A percentile compares a stretch with the other conserved stretches of the same genome.
Evolutionary conservation across 2,888 invertebrate genomes (phyloP).

Genomic region (Gisinianus flammeolus): DNA sequence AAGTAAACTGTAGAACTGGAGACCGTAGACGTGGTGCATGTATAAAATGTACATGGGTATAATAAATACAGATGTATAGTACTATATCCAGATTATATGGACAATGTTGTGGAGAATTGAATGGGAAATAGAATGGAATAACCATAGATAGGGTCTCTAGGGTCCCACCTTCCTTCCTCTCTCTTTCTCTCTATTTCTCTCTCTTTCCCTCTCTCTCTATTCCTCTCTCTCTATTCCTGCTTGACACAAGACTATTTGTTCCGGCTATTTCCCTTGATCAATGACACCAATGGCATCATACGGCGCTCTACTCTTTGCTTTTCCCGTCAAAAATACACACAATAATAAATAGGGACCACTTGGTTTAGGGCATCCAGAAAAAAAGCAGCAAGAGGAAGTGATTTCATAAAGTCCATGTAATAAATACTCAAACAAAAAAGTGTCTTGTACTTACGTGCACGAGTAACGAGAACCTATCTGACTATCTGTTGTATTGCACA

Average conservation of each 20-base stretch:
- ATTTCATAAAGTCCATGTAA: no score
- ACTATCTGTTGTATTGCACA: no score
- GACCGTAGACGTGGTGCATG: no score
- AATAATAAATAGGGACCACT: conserved; percentile 40
- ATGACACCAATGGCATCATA: conserved; percentile 49
- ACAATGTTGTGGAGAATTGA: conserved; percentile 15
- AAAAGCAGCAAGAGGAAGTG: neutral
- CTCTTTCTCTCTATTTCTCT: conserved; percentile 7
- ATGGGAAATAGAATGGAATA: neutral
- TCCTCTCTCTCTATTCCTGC: neutral
- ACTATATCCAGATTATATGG: no score
- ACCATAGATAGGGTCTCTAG: conserved; percentile 45
- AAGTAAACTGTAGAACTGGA: no score
- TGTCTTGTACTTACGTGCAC: no score
- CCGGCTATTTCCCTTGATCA: conserved; percentile 60
- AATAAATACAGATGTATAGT: no score
- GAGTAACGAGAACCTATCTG: no score
- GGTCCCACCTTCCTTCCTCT: conserved; percentile 48
- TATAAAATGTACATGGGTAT: no score
- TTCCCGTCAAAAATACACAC: conserved; percentile 26
- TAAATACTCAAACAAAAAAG: no score
- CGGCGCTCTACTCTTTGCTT: conserved; percentile 43
- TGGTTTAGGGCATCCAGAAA: neutral
- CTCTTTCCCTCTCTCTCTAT: conserved; percentile 3
- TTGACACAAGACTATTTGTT: conserved; percentile 58